A percentile compares a stretch with the other conserved stretches of the same genome.
Conservation (phyloP, 2,888 invertebrate species). For the Neria commutata region DNA sequence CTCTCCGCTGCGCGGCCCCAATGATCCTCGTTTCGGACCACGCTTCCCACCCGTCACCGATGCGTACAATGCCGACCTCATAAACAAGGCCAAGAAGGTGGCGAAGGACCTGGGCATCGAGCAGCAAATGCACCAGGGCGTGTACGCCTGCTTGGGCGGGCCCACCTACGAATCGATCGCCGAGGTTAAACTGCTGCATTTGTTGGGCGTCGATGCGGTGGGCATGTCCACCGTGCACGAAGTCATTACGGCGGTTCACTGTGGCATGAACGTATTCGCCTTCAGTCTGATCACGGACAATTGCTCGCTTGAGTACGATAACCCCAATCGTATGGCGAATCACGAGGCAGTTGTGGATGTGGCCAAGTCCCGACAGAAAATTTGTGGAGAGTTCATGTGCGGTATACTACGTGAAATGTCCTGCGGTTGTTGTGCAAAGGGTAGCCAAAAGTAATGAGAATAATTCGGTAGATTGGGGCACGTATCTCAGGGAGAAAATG, state of each 20-base stretch:
- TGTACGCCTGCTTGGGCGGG: conserved; percentile 93
- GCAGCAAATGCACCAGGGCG: conserved; percentile 81
- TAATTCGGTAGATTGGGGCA: no score
- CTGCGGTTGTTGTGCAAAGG: no score
- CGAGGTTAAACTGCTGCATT: conserved; percentile 82
- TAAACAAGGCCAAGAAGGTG: conserved; percentile 73
- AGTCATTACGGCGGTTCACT: conserved; percentile 91
- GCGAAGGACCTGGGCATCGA: conserved; percentile 75
- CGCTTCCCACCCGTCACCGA: conserved; percentile 93
- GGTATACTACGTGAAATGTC: conserved; percentile 65
- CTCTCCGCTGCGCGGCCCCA: conserved; percentile 91
- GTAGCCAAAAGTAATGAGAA: no score
- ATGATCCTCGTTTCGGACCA: conserved; percentile 91
- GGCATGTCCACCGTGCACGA: conserved; percentile 82
- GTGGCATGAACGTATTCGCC: conserved; percentile 87
- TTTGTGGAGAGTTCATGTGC: conserved; percentile 72
- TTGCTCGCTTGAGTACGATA: conserved; percentile 81
- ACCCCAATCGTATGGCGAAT: no score
- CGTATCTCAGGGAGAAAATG: no score
- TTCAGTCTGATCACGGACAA: conserved; percentile 94
- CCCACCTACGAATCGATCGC: conserved; percentile 97
- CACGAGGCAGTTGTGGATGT: conserved; percentile 66
- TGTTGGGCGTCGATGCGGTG: conserved; percentile 85
- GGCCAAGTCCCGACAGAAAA: conserved; percentile 79
- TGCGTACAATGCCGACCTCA: conserved; percentile 79